Percentiles rank a stretch among this genome's conserved stretches.
Evolutionary conservation across 2,113 vertebrate species (phyloP).

Genomic region (Miniopterus natalensis): DNA sequence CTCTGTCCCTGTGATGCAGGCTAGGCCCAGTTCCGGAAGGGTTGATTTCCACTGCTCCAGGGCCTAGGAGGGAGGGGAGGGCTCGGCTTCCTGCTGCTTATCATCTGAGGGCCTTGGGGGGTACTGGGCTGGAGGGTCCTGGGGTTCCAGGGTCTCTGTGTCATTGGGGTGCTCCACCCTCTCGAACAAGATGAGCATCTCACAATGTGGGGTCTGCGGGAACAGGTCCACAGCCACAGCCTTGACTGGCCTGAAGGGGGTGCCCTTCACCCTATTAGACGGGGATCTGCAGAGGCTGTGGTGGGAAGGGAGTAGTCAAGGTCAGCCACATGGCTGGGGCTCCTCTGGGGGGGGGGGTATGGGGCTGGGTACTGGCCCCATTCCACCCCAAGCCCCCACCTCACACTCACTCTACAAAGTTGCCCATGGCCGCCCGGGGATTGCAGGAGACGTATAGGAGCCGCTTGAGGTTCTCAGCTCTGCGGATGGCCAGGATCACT

Average conservation of each 20-base stretch:
- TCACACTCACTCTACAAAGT: constrained; percentile 97
- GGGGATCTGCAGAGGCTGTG: constrained; percentile 94
- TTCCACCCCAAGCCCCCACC: background rate
- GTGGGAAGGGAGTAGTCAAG: background rate
- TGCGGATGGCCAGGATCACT: constrained; percentile 95
- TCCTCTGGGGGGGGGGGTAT: background rate
- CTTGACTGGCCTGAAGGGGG: constrained; percentile 92
- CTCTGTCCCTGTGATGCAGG: background rate
- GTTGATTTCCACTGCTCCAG: background rate
- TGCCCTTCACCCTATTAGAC: constrained; percentile 95
- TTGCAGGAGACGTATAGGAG: constrained; percentile 97
- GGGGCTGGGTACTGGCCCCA: background rate
- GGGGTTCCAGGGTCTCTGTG: background rate
- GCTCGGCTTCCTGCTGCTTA: background rate
- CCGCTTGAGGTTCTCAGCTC: constrained; percentile 94
- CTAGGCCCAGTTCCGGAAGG: background rate
- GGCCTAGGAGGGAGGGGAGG: background rate
- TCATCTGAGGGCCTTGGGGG: background rate
- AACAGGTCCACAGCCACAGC: constrained; percentile 97
- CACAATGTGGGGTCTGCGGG: constrained; percentile 96
- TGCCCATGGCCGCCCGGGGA: constrained; percentile 96
- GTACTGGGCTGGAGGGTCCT: background rate
- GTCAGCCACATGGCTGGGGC: background rate
- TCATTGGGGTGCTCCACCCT: constrained; percentile 87
- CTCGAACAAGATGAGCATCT: constrained; percentile 95